Conservation (phyloP, 2,888 invertebrate species). For the Patella caerulea region DNA sequence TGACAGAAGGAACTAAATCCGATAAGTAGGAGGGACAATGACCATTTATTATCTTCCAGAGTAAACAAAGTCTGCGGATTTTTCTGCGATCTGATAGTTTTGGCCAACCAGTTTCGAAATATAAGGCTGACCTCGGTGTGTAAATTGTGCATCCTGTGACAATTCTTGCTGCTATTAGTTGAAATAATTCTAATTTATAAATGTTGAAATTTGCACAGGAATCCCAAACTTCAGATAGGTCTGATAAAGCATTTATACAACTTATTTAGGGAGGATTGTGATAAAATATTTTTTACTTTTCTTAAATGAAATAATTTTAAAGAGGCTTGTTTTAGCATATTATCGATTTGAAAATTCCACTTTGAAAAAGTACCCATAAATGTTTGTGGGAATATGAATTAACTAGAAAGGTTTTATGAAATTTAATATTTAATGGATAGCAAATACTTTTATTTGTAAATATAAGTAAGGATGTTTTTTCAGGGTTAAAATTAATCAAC, state of each 20-base stretch:
- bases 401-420: neutral
- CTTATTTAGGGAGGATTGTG: neutral
- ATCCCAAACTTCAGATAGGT: neutral
- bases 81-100: conserved; percentile 1
- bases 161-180: neutral
- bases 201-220: neutral
- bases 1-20: neutral
- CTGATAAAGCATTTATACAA: neutral
- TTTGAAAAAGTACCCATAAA: neutral
- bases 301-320: neutral
- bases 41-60: neutral
- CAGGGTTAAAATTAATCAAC: neutral
- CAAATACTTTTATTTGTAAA: neutral
- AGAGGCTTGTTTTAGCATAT: neutral
- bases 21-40: neutral
- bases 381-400: neutral
- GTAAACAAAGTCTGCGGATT: neutral
- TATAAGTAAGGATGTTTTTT: neutral
- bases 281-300: neutral
- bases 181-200: neutral
- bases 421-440: neutral
- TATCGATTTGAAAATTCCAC: neutral
- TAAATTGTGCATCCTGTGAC: neutral
- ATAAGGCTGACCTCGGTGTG: neutral
- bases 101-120: neutral